phyloP scores from a whole-genome alignment of 2,888 invertebrate genomes.

The Zygaena filipendulae region DNA sequence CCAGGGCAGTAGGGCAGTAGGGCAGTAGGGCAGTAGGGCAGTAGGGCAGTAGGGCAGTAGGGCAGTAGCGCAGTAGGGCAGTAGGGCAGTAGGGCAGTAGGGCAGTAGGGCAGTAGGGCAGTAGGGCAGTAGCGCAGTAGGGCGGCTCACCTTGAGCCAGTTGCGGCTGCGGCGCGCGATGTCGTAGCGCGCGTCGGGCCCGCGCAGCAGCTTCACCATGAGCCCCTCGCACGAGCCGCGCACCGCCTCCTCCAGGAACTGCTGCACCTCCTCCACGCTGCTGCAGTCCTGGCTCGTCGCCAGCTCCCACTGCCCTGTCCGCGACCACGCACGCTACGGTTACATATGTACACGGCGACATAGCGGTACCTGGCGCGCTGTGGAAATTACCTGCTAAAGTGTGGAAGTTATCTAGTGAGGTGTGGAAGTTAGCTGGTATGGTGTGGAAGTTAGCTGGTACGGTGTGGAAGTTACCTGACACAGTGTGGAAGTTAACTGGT shows the following conservation, averaged over 20 bases:
- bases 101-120: too few relatives aligned
- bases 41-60: too few relatives aligned
- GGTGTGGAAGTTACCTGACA: too few relatives aligned
- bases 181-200: slow-evolving; percentile 90
- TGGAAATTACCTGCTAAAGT: not conserved
- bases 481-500: not conserved
- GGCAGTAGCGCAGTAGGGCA: too few relatives aligned
- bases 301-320: slow-evolving; percentile 88
- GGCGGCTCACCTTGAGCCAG: slow-evolving; percentile 92
- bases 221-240: slow-evolving; percentile 96
- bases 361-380: not conserved
- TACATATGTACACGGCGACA: not conserved
- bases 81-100: too few relatives aligned
- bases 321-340: slow-evolving; percentile 1
- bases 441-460: not conserved
- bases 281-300: slow-evolving; percentile 85
- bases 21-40: too few relatives aligned
- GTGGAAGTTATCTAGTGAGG: not conserved
- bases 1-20: too few relatives aligned
- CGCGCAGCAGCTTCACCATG: slow-evolving; percentile 95
- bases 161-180: slow-evolving; percentile 95
- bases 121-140: too few relatives aligned
- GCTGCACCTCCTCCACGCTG: slow-evolving; percentile 91
- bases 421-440: not conserved
- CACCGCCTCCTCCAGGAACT: slow-evolving; percentile 93